phyloP scores from a whole-genome alignment of 2,888 invertebrate species.

The Melitaea athalia region DNA sequence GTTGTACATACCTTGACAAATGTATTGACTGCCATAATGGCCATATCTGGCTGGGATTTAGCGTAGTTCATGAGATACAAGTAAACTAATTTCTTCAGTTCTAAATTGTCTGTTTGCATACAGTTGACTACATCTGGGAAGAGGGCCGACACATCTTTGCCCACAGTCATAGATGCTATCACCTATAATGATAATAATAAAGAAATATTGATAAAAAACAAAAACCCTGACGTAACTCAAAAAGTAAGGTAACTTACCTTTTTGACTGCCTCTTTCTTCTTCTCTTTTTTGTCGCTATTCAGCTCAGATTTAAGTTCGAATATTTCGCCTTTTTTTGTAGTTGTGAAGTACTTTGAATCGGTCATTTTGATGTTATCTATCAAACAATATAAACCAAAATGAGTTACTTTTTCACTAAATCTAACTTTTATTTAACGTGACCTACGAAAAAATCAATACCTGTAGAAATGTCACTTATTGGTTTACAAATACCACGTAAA shows the following conservation, averaged over 20 bases:
- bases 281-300: constrained; percentile 99
- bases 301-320: constrained; percentile 99
- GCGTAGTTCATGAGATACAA: constrained; percentile 99
- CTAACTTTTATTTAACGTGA: constrained; percentile 26
- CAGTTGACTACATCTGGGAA: constrained; percentile 99
- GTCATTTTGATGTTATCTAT: constrained; percentile 86
- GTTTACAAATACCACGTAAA: not conserved
- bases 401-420: constrained; percentile 16
- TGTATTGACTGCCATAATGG: constrained; percentile 99
- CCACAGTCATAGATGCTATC: constrained; percentile 99
- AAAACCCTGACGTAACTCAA: constrained; percentile 1
- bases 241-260: constrained; percentile 86
- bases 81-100: constrained; percentile 99
- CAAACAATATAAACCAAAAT: not conserved
- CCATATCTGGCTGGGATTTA: constrained; percentile 99
- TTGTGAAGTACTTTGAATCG: constrained; percentile 99
- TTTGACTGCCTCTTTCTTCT: constrained; percentile 99
- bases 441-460: constrained; percentile 58
- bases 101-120: constrained; percentile 99
- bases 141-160: constrained; percentile 98
- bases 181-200: constrained; percentile 82
- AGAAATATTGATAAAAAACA: constrained; percentile 7
- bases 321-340: constrained; percentile 99
- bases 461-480: not conserved
- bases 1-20: constrained; percentile 93